phyloP scores from a whole-genome alignment of 1,140 invertebrate species.

The Hyphantria cunea region DNA sequence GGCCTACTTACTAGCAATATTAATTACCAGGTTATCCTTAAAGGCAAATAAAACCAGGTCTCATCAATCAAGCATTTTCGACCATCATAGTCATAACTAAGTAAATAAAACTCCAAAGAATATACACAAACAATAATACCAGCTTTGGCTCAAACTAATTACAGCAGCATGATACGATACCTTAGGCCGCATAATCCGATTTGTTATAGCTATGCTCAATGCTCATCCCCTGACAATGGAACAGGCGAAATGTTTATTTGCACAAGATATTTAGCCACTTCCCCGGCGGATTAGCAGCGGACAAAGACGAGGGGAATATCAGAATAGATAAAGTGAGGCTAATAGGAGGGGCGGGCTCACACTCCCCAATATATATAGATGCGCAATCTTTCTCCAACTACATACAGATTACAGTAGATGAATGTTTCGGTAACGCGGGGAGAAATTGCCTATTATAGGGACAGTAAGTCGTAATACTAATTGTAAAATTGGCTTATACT shows the following conservation, averaged over 20 bases:
- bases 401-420: constrained; percentile 46
- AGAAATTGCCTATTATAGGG: constrained; percentile 1
- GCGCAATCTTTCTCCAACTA: constrained; percentile 64
- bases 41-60: too few relatives aligned
- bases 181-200: constrained; percentile 72
- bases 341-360: constrained; percentile 68
- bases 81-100: too few relatives aligned
- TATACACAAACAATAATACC: constrained; percentile 49
- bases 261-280: constrained; percentile 80
- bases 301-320: constrained; percentile 55
- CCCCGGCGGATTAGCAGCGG: constrained; percentile 73
- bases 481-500: too few relatives aligned
- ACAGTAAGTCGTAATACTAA: too few relatives aligned
- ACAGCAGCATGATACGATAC: constrained; percentile 53
- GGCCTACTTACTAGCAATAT: too few relatives aligned
- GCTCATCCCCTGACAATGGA: constrained; percentile 65
- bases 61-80: too few relatives aligned
- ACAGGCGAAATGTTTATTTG: constrained; percentile 78
- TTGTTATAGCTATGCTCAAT: constrained; percentile 55
- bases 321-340: constrained; percentile 62
- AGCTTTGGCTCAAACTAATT: constrained; percentile 58
- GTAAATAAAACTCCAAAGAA: too few relatives aligned
- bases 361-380: constrained; percentile 43
- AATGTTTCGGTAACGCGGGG: constrained; percentile 23
- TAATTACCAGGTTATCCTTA: too few relatives aligned